These are phyloP conservation scores for Scomber colias DNA, from an alignment of 2,113 vertebrate species.

Conservation along the genomic window DNA sequence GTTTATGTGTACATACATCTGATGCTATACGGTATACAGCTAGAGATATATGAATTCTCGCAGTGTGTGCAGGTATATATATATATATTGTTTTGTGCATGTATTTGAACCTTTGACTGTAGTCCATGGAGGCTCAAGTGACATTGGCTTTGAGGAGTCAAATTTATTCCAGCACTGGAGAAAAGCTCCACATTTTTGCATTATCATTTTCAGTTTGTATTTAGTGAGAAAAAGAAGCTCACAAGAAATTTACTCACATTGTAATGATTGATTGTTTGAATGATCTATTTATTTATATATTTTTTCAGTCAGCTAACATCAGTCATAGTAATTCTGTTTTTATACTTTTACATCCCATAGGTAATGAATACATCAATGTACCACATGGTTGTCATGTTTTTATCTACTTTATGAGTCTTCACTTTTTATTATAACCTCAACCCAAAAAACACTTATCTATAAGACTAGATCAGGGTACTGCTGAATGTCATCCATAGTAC, in stretches of 20 bases:
- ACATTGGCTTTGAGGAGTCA: constrained; percentile 17
- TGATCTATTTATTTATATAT: background rate
- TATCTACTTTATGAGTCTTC: background rate
- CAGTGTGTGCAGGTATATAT: background rate
- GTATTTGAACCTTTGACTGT: constrained; percentile 3
- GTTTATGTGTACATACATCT: background rate
- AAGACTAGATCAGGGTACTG: background rate
- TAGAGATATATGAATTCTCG: background rate
- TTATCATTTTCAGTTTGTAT: background rate
- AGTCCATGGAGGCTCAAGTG: background rate
- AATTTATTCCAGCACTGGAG: background rate
- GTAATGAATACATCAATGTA: background rate
- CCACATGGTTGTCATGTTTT: background rate
- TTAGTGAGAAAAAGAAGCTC: constrained; percentile 11
- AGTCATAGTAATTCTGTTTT: too few species aligned
- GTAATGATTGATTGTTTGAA: background rate
- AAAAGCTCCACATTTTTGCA: background rate
- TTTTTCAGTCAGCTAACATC: too few species aligned
- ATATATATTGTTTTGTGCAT: background rate
- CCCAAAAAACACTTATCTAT: background rate
- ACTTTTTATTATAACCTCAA: background rate
- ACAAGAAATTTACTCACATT: background rate
- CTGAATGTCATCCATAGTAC: background rate
- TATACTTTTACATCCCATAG: too few species aligned
- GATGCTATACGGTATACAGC: background rate